Base-by-base conservation (phyloP, 2,797 vertebrate species). In the Phataginus tricuspis region DNA sequence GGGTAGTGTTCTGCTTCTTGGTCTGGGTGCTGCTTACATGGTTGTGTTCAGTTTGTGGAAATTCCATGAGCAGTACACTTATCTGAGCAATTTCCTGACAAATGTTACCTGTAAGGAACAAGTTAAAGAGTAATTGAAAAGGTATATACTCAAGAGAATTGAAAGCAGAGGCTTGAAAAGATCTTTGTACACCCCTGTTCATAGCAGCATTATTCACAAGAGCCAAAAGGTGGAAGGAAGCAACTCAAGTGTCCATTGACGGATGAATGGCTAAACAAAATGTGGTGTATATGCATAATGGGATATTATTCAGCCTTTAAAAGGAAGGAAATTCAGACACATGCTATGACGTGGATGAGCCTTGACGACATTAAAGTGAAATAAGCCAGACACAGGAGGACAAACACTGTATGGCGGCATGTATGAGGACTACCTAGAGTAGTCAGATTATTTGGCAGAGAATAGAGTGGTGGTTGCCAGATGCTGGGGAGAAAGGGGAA, bases 41-140 rank as follows among this genome's bases (percentile, higher is more conserved):
- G 55, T 7, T 34, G 1, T 63, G 23, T 77, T 95, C 29, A 31
- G 19, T 79, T 57, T 64, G 61, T 93, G 80, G 68, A 72, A 80
- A 51, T 77, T 74, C 55, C 82, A 34, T 6, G 15, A 82, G 42
- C 18, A 37, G 31, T 57, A 11, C 3, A 27, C 59, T 59, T 63
- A 37, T 31, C 25, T 66, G 77, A 96, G 79, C 61, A 85, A 59
- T 86, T 83, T 87, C 55, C 19, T 94, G 49, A 63, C 27, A 78
- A 53, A 64, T 45, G 55, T 37, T 31, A 9, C 45, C 51, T 45
- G 42, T 61, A 19, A 25, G 21, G 53, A 71, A 66, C 42, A 88
- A 72, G 55, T 83, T 74, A 42, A 74, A 63, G 64, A 61, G 66
- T n/a, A 27, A 55, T 68, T 18, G 51, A 66, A 19, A 86, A 64